Conservation (phyloP, 2,888 invertebrate genomes). For the Maniola hyperantus region DNA sequence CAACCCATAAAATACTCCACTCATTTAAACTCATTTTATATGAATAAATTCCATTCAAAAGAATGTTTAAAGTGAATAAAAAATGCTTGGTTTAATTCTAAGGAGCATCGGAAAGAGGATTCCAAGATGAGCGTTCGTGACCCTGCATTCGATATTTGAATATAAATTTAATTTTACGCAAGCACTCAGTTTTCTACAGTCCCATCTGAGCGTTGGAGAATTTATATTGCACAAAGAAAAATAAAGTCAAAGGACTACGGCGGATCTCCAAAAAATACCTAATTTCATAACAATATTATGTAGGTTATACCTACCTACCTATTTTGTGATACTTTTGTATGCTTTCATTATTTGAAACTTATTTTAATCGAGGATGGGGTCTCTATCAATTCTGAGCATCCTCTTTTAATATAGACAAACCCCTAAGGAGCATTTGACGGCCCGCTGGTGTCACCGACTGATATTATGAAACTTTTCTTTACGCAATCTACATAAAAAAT, state of each 20-base stretch:
- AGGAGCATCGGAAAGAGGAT: slow-evolving; percentile 15
- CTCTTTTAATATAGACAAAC: slow-evolving; percentile 61
- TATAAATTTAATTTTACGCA: slow-evolving; percentile 33
- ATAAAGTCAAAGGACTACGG: slow-evolving; percentile 53
- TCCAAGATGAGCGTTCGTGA: slow-evolving; percentile 32
- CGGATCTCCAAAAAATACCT: no score
- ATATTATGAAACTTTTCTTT: slow-evolving; percentile 80
- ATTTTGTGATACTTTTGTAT: no score
- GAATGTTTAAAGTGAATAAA: neutral
- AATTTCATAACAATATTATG: no score
- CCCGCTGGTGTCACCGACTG: slow-evolving; percentile 64
- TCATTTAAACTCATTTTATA: neutral
- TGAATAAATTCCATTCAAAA: neutral
- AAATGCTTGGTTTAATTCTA: slow-evolving; percentile 11
- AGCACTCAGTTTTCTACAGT: slow-evolving; percentile 15
- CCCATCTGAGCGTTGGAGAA: slow-evolving; percentile 22
- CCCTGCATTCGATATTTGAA: slow-evolving; percentile 27
- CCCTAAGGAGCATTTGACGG: slow-evolving; percentile 59
- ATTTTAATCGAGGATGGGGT: no score
- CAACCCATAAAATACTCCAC: neutral
- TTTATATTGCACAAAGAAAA: slow-evolving; percentile 46
- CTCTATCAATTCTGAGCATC: no score
- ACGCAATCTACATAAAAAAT: slow-evolving; percentile 81
- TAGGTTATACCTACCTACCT: no score
- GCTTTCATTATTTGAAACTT: no score